Percentiles rank a stretch among this genome's conserved stretches.
Conservation (phyloP, 2,113 vertebrate genomes). For the Phalacrocorax pelagicus region DNA sequence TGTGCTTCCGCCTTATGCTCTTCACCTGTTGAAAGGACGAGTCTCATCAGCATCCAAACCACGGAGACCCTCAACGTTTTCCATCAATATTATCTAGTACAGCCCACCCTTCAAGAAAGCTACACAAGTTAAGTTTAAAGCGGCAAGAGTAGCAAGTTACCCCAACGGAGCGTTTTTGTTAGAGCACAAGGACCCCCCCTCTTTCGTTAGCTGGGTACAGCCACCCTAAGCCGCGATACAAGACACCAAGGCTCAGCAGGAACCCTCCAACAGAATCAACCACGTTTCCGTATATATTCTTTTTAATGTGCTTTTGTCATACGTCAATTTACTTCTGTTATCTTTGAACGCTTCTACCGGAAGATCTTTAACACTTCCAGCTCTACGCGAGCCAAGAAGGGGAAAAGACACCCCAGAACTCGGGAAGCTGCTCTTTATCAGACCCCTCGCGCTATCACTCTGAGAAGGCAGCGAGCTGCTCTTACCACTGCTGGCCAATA, state of each 20-base stretch:
- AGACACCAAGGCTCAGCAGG: accelerated
- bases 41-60: neutral
- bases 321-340: accelerated
- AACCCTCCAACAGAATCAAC: neutral
- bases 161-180: neutral
- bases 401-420: neutral
- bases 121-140: neutral
- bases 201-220: neutral
- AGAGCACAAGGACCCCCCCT: neutral
- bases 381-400: neutral
- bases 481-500: slow-evolving; percentile 83
- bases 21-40: slow-evolving; percentile 78
- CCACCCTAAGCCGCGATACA: accelerated
- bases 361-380: neutral
- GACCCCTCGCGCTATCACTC: neutral
- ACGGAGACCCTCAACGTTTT: accelerated
- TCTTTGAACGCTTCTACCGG: neutral
- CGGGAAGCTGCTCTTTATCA: neutral
- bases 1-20: slow-evolving; percentile 78
- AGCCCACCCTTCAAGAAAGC: neutral
- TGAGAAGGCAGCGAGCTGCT: neutral
- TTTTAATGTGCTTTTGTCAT: neutral
- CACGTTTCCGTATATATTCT: neutral
- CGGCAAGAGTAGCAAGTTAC: neutral
- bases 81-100: accelerated